Evolutionary conservation across 2,888 invertebrate species (phyloP).

Genomic region (Timandra comae): DNA sequence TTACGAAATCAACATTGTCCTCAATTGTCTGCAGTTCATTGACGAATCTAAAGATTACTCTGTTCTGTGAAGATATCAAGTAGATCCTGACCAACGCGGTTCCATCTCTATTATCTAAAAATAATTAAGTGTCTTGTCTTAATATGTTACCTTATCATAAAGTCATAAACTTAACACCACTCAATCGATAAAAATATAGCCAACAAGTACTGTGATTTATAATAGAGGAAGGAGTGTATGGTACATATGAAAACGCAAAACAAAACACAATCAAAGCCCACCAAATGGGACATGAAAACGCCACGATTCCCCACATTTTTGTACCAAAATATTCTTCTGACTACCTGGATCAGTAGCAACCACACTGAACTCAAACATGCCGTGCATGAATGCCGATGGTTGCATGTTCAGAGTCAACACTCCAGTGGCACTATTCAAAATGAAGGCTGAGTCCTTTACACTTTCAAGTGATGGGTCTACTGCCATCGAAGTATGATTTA

Average conservation of each 20-base stretch:
- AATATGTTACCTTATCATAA: no score
- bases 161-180: no score
- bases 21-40: conserved; percentile 64
- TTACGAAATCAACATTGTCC: conserved; percentile 59
- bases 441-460: conserved; percentile 55
- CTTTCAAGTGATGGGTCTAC: conserved; percentile 57
- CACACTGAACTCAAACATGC: conserved; percentile 77
- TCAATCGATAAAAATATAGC: no score
- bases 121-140: background rate
- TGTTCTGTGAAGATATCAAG: conserved; percentile 74
- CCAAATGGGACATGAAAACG: no score
- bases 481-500: conserved; percentile 48
- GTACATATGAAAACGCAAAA: no score
- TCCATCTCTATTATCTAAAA: conserved; percentile 54
- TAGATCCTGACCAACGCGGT: conserved; percentile 72
- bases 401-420: conserved; percentile 67
- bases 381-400: conserved; percentile 73
- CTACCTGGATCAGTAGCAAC: conserved; percentile 71
- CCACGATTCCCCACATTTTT: conserved; percentile 1
- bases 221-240: no score
- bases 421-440: conserved; percentile 55
- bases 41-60: conserved; percentile 74
- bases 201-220: no score
- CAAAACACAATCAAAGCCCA: no score
- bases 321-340: no score